These are phyloP conservation scores for Apamea anceps DNA, from an alignment of 2,888 invertebrate species.

Conservation along the genomic window DNA sequence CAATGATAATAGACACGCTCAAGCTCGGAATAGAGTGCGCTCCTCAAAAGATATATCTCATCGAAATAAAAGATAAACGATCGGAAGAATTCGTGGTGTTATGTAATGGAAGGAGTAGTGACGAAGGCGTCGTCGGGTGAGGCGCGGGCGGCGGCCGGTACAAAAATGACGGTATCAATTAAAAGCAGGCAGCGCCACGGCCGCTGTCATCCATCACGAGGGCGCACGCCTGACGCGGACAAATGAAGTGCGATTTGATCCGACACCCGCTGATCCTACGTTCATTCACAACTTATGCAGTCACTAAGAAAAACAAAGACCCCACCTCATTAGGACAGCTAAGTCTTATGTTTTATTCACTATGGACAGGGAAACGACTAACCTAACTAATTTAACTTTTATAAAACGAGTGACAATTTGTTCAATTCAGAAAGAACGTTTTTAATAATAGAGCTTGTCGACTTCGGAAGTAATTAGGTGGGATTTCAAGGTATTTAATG, in stretches of 20 bases:
- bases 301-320: constrained; percentile 85
- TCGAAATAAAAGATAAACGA: constrained; percentile 72
- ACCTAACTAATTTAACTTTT: constrained; percentile 88
- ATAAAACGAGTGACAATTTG: constrained; percentile 86
- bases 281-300: constrained; percentile 88
- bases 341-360: constrained; percentile 89
- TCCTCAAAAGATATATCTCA: constrained; percentile 68
- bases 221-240: constrained; percentile 84
- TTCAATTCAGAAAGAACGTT: constrained; percentile 80
- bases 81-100: constrained; percentile 71
- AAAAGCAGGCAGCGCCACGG: constrained; percentile 80
- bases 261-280: constrained; percentile 82
- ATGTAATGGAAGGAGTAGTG: constrained; percentile 72
- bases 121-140: constrained; percentile 32
- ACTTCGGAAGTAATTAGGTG: constrained; percentile 77
- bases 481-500: constrained; percentile 72
- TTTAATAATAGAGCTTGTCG: constrained; percentile 76
- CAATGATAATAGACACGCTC: constrained; percentile 74
- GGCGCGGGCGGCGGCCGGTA: constrained; percentile 67
- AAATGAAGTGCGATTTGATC: constrained; percentile 90
- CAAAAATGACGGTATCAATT: constrained; percentile 88
- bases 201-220: constrained; percentile 84
- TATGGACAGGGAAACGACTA: constrained; percentile 80
- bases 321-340: constrained; percentile 85
- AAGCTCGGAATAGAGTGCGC: constrained; percentile 66